Evolutionary conservation across 1,140 invertebrate genomes (phyloP).

Genomic region (Pogonus chalceus): DNA sequence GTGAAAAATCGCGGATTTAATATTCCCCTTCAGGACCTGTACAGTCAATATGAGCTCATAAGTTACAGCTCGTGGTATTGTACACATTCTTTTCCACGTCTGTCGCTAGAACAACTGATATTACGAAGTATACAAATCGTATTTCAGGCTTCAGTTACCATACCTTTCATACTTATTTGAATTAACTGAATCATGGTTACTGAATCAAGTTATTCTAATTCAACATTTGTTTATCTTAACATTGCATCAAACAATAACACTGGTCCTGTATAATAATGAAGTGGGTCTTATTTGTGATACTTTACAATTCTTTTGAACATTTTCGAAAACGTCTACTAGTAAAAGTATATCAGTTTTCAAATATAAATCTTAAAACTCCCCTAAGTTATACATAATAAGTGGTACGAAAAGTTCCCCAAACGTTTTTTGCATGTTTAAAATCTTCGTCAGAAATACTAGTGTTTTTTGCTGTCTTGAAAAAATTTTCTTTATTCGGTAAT

Average conservation of each 20-base stretch:
- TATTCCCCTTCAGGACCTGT: too few relatives aligned
- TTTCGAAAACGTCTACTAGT: constrained; percentile 39
- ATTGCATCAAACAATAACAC: too few relatives aligned
- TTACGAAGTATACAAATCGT: too few relatives aligned
- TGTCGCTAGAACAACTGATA: too few relatives aligned
- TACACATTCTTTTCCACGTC: too few relatives aligned
- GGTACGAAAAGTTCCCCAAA: constrained; percentile 39
- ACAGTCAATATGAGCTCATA: too few relatives aligned
- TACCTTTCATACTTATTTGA: too few relatives aligned
- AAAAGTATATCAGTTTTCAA: constrained; percentile 33
- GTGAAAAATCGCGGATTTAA: too few relatives aligned
- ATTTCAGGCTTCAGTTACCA: too few relatives aligned
- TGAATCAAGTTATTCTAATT: constrained; percentile 41
- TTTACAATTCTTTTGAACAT: constrained; percentile 32
- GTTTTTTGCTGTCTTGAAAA: constrained; percentile 29
- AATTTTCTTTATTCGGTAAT: constrained; percentile 27
- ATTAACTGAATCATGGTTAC: too few relatives aligned
- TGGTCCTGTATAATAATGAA: constrained; percentile 31
- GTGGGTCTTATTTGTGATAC: constrained; percentile 29
- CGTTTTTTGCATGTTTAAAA: constrained; percentile 34
- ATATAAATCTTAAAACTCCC: constrained; percentile 37
- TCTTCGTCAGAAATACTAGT: constrained; percentile 25
- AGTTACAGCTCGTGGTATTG: too few relatives aligned
- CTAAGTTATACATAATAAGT: constrained; percentile 29
- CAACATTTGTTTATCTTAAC: constrained; percentile 31